Percentiles rank a stretch among this genome's conserved stretches.
These are phyloP conservation scores for Pandemis cinnamomeana DNA, from an alignment of 2,888 invertebrate species.

Conservation along the genomic window DNA sequence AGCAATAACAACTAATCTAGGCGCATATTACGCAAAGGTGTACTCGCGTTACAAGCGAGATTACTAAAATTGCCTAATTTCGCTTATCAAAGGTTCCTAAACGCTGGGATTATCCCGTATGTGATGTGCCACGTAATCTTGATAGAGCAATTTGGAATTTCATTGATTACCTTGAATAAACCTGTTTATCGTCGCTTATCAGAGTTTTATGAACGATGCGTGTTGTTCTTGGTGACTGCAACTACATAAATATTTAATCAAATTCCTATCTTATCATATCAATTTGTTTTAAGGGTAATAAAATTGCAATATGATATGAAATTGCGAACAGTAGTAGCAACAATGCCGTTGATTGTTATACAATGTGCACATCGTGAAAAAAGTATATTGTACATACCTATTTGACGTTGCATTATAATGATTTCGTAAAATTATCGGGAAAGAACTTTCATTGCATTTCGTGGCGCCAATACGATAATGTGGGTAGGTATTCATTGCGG, in stretches of 20 bases:
- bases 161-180: conserved; percentile 26
- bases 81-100: conserved; percentile 24
- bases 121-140: not conserved
- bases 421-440: not conserved
- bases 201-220: not conserved
- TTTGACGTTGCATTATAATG: not conserved
- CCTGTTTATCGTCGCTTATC: conserved; percentile 18
- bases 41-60: not conserved
- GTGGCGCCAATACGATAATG: not conserved
- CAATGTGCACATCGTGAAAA: too few relatives aligned
- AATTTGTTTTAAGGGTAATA: conserved; percentile 16
- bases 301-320: conserved; percentile 24
- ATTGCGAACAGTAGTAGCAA: not conserved
- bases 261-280: conserved; percentile 8
- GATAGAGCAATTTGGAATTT: conserved; percentile 17
- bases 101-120: conserved; percentile 20
- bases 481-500: not conserved
- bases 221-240: not conserved
- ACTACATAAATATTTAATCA: not conserved
- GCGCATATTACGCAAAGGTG: not conserved
- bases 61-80: conserved; percentile 26
- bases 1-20: too few relatives aligned
- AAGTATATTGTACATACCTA: not conserved
- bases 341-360: not conserved
- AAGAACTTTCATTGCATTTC: not conserved